phyloP scores from a whole-genome alignment of 2,888 invertebrate genomes.

The Thera britannica region DNA sequence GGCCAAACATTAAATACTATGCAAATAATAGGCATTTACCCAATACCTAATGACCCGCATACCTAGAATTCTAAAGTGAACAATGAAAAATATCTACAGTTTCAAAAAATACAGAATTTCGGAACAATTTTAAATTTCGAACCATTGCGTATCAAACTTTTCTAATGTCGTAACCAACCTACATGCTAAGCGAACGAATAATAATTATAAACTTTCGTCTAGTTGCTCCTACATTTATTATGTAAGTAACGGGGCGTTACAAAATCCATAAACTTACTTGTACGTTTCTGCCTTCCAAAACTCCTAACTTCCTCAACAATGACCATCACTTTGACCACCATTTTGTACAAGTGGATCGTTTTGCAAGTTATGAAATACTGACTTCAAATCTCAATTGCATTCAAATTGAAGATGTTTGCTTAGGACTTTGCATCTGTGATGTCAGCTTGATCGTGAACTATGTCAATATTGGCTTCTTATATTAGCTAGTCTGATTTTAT shows the following conservation, averaged over 20 bases:
- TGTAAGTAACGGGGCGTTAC: too few species aligned
- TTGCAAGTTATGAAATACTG: constrained; percentile 22
- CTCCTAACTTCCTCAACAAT: constrained; percentile 52
- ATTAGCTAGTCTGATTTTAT: constrained; percentile 40
- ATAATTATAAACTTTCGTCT: too few species aligned
- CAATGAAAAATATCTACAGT: too few species aligned
- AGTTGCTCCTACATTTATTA: too few species aligned
- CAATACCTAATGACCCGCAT: background rate
- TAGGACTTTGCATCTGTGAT: constrained; percentile 58
- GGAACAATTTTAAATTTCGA: too few species aligned
- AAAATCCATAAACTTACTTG: constrained; percentile 51
- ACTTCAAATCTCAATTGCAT: constrained; percentile 37
- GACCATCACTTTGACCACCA: constrained; percentile 59
- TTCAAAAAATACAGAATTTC: too few species aligned
- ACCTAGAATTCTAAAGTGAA: too few species aligned
- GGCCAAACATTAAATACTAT: background rate
- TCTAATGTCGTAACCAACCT: too few species aligned
- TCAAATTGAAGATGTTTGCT: constrained; percentile 45
- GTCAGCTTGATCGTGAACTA: constrained; percentile 57
- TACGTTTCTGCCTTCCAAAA: constrained; percentile 38
- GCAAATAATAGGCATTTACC: background rate
- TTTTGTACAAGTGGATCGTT: constrained; percentile 35
- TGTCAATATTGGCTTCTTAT: constrained; percentile 38
- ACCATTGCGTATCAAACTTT: too few species aligned
- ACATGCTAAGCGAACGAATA: too few species aligned